Base-by-base conservation (phyloP, 2,797 vertebrate species). In the Sphenodon punctatus region DNA sequence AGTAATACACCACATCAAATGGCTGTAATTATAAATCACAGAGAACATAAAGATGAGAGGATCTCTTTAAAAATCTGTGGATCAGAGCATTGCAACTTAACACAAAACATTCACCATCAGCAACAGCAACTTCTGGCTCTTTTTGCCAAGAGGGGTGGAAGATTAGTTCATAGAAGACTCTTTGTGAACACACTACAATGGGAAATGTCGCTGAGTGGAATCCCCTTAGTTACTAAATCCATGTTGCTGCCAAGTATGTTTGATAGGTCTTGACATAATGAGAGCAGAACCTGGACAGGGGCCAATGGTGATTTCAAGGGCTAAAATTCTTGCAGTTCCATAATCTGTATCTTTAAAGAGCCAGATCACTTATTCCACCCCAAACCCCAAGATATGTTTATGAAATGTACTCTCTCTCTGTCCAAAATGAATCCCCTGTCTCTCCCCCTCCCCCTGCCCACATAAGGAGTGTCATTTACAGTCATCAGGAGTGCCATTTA, bases 281-380 rank as follows among this genome's bases (percentile, higher is more conserved):
- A 38, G 68, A 75, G 19, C 25, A 87, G 87, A 84, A 34, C 48
- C 45, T 61, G 30, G 74, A 66, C 45, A 65, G 46, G 32, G 87
- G 49, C 1, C 56, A 19, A 60, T n/a, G n/a, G n/a, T 67, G n/a
- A 64, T 27, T 58, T 36, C 32, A 58, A 58, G 30, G 58, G 32
- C 19, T 22, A 58, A 84, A 67, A 22, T 59, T 25, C 69, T 74
- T 34, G 71, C 30, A 48, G 4, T 39, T 42, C n/a, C 75, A 66
- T 53, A 11, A 51, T 56, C 80, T 67, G 19, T 19, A 66, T 66
- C 49, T 73, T 19, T 51, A 70, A 60, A 45, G 59, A 81, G 71
- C n/a, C 6, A 25, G 63, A n/a, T 27, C 36, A 42, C 19, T 9
- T 6, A 60, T 4, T 10, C 0, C 0, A 27, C 59, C 45, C 42